These are phyloP conservation scores for Epinephelus lanceolatus DNA, from an alignment of 2,113 vertebrate species.

Conservation along the genomic window DNA sequence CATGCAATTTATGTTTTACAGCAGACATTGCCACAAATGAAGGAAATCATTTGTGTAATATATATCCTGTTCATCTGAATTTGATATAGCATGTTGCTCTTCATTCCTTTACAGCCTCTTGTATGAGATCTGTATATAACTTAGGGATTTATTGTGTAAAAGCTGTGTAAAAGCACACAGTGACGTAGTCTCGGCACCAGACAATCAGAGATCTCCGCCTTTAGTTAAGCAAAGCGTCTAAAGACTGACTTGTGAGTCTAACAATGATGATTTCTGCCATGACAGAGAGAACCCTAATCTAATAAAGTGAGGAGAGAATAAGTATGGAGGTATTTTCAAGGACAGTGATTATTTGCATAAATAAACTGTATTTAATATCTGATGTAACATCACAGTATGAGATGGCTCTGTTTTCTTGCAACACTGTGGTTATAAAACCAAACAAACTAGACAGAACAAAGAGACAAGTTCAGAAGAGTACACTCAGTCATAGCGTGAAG, in stretches of 20 bases:
- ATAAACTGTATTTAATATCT: constrained; percentile 35
- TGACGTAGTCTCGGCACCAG: too few relatives aligned
- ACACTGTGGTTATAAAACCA: constrained; percentile 10
- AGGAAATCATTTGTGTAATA: constrained; percentile 35
- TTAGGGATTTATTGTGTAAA: background rate
- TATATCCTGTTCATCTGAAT: background rate
- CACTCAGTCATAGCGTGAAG: constrained; percentile 34
- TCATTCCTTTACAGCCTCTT: background rate
- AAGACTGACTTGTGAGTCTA: too few relatives aligned
- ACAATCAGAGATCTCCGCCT: too few relatives aligned
- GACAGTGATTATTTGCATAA: constrained; percentile 12
- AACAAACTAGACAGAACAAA: constrained; percentile 34
- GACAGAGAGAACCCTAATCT: background rate
- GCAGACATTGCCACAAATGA: constrained; percentile 61
- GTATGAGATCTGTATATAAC: background rate
- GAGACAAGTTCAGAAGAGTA: constrained; percentile 32
- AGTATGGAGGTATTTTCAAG: background rate
- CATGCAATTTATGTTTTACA: constrained; percentile 51
- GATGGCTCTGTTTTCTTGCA: background rate
- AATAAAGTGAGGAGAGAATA: background rate
- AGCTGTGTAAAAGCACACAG: background rate
- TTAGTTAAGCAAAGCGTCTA: too few relatives aligned
- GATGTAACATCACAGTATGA: constrained; percentile 15
- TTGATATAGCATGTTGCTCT: background rate
- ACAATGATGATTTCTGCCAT: background rate